Base-by-base conservation (phyloP, 1,140 invertebrate genomes). In the Saccostrea cuccullata region DNA sequence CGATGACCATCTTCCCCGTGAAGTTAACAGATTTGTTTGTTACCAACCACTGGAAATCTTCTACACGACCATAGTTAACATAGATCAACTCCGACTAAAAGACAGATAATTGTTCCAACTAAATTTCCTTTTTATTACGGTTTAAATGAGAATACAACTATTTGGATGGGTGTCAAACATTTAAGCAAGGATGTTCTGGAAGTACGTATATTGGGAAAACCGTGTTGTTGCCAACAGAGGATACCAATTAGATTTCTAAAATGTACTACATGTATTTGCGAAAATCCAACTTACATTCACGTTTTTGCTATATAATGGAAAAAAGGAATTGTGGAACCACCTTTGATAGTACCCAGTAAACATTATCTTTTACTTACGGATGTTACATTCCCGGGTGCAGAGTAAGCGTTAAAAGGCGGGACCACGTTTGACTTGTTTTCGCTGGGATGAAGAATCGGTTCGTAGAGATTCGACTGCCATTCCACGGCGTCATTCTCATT, bases 61-160 rank as follows among this genome's bases (percentile, higher is more conserved):
- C 94, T 23, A 91, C 87, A 85, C 93, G 90, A 8, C 96, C 96
- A 90, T 96, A 96, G 90, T 96, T 95, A 8, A 93, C 95, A 91
- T 96, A 96, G 30, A 96, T 92, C 17, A 95, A 85, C 58, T 92
- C 86, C 47, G 92, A 94, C 91, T 94, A 67, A 4, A 86, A 87
- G 67, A 47, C 47, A 47, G 1, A 47, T 5, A 3, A 47, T 47
- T 47, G 47, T 47, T 47, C 47, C 9, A 0, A 47, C 47, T 9
- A 47, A 0, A 5, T 9, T 8, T 0, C 6, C 47, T 47, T 9
- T 47, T 9, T 47, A 8, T 47, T 47, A 6, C 5, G 6, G 1
- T 2, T 47, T 47, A 47, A 47, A 47, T 47, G 47, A 47, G 9
- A 47, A 5, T 47, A 47, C 47, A 47, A 47, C 6, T 6, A 47